Evolutionary conservation across 2,797 vertebrate species (phyloP).

Genomic region (Pseudotriccus pelzelni): DNA sequence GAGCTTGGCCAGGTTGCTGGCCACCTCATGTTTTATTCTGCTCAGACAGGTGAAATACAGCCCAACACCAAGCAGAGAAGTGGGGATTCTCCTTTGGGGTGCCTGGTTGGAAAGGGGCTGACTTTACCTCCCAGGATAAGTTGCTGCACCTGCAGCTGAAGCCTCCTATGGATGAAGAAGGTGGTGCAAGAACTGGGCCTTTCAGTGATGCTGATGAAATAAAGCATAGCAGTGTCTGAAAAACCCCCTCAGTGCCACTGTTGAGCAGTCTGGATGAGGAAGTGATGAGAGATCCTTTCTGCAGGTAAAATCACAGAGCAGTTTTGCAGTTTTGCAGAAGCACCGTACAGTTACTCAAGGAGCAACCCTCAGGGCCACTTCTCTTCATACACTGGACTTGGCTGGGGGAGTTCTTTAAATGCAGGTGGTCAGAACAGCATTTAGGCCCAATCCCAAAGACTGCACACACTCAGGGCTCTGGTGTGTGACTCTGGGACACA

Average conservation of each 20-base stretch:
- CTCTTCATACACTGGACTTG: neutral
- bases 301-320: neutral
- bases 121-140: neutral
- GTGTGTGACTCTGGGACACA: neutral
- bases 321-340: neutral
- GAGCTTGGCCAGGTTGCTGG: neutral
- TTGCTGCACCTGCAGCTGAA: neutral
- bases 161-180: neutral
- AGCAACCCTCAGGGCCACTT: neutral
- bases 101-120: neutral
- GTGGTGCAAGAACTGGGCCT: neutral
- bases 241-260: neutral
- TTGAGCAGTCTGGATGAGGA: neutral
- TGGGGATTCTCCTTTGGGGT: neutral
- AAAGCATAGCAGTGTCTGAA: neutral
- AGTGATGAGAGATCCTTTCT: neutral
- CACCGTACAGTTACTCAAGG: neutral
- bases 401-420: neutral
- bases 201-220: neutral
- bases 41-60: neutral
- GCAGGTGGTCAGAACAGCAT: neutral
- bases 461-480: fast-evolving
- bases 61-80: neutral
- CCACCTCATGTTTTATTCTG: neutral
- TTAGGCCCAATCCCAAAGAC: neutral